Percentiles rank a stretch among this genome's conserved stretches.
These are phyloP conservation scores for Anguilla rostrata DNA, from an alignment of 2,113 vertebrate species.

Conservation along the genomic window DNA sequence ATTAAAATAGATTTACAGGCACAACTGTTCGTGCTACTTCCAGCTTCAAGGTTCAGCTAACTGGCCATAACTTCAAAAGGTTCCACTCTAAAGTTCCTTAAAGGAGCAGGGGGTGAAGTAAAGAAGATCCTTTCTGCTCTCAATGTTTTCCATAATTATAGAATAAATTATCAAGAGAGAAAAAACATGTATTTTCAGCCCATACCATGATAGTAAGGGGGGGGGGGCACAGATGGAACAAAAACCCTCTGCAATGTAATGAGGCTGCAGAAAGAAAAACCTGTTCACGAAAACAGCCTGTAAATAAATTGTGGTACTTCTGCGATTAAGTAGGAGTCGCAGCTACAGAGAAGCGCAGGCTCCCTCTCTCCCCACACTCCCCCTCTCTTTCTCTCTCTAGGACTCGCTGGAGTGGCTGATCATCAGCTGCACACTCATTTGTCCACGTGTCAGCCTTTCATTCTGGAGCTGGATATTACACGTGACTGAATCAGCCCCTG, in stretches of 20 bases:
- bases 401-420: neutral
- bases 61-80: too few species aligned
- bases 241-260: slow-evolving; percentile 66
- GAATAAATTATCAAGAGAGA: slow-evolving; percentile 38
- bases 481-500: neutral
- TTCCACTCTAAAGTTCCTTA: slow-evolving; percentile 32
- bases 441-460: neutral
- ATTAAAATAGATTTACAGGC: too few species aligned
- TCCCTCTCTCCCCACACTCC: neutral
- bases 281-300: slow-evolving; percentile 66
- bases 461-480: neutral
- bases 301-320: slow-evolving; percentile 64
- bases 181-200: slow-evolving; percentile 44
- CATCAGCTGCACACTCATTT: slow-evolving; percentile 13
- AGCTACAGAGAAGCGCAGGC: slow-evolving; percentile 34
- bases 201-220: slow-evolving; percentile 38
- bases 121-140: too few species aligned
- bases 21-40: too few species aligned
- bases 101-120: neutral
- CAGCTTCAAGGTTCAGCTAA: too few species aligned
- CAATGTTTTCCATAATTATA: neutral
- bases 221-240: slow-evolving; percentile 44
- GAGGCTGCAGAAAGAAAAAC: slow-evolving; percentile 61
- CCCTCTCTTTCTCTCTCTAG: too few species aligned
- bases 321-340: slow-evolving; percentile 39